A percentile compares a stretch with the other conserved stretches of the same genome.
These are phyloP conservation scores for Lasioglossum figueresi DNA, from an alignment of 2,888 invertebrate species.

Conservation along the genomic window DNA sequence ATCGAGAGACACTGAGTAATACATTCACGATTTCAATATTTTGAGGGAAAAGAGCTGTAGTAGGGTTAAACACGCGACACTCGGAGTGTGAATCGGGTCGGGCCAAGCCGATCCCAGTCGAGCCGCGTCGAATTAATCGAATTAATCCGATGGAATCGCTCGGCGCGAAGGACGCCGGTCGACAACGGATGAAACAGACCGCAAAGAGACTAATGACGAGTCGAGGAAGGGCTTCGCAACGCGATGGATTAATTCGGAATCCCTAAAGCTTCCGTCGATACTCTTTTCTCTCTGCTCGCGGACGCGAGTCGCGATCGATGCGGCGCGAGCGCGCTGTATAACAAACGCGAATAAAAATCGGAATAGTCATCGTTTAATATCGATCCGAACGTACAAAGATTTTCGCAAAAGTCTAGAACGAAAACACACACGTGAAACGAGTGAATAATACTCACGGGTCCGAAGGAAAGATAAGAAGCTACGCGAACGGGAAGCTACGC, in stretches of 20 bases:
- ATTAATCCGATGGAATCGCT: background rate
- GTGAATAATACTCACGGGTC: background rate
- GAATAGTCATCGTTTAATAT: too few relatives aligned
- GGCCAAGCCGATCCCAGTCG: background rate
- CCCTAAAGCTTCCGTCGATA: conserved; percentile 45
- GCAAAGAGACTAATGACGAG: conserved; percentile 15
- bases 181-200: conserved; percentile 12
- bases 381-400: too few relatives aligned
- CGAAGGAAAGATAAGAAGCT: background rate
- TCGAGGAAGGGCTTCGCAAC: conserved; percentile 22
- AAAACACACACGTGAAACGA: background rate
- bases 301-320: background rate
- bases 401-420: background rate
- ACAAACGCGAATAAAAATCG: background rate
- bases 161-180: conserved; percentile 5
- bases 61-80: background rate
- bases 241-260: conserved; percentile 47
- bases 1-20: background rate
- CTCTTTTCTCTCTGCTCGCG: conserved; percentile 1
- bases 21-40: too few relatives aligned
- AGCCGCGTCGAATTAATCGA: background rate
- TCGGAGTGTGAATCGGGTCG: background rate
- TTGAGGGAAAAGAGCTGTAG: background rate
- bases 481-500: background rate
- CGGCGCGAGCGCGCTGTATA: background rate